These are phyloP conservation scores for Temnothorax unifasciatus DNA, from an alignment of 2,888 invertebrate genomes.

Conservation along the genomic window DNA sequence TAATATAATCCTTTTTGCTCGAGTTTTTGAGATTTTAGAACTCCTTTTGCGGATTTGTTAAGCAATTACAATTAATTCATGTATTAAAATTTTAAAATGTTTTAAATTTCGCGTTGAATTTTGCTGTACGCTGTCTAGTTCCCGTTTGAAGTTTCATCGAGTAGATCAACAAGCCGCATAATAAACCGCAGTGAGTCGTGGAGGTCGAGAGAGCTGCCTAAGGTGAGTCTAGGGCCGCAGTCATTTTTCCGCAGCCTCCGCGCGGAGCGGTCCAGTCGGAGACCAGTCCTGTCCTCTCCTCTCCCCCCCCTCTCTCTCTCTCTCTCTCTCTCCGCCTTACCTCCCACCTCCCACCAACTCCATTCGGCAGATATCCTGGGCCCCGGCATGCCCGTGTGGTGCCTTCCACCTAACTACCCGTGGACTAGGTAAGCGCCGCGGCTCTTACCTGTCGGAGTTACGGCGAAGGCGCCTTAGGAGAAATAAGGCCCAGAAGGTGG, in stretches of 20 bases:
- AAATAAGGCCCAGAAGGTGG: constrained; percentile 81
- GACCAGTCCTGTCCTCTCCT: constrained; percentile 67
- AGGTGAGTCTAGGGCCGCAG: constrained; percentile 77
- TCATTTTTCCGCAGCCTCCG: constrained; percentile 82
- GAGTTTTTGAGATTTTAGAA: not conserved
- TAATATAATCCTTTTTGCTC: not conserved
- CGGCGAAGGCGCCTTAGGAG: constrained; percentile 79
- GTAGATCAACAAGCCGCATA: constrained; percentile 46
- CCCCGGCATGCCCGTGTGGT: constrained; percentile 67
- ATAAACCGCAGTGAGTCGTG: constrained; percentile 60
- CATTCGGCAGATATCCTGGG: constrained; percentile 66
- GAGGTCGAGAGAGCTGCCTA: constrained; percentile 74
- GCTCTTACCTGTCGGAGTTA: constrained; percentile 74
- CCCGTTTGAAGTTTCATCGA: constrained; percentile 29
- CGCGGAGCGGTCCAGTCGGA: constrained; percentile 74
- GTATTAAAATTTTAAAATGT: not conserved
- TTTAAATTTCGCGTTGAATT: not conserved
- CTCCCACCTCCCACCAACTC: constrained; percentile 40
- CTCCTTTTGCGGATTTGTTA: not conserved
- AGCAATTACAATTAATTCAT: not conserved
- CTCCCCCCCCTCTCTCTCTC: constrained; percentile 50
- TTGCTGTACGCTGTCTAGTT: not conserved
- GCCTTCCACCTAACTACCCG: constrained; percentile 79
- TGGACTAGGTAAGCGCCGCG: constrained; percentile 68
- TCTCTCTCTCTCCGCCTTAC: constrained; percentile 43